A percentile compares a stretch with the other conserved stretches of the same genome.
Evolutionary conservation across 1,140 invertebrate genomes (phyloP).

Genomic region (Tetragnatha versicolor): DNA sequence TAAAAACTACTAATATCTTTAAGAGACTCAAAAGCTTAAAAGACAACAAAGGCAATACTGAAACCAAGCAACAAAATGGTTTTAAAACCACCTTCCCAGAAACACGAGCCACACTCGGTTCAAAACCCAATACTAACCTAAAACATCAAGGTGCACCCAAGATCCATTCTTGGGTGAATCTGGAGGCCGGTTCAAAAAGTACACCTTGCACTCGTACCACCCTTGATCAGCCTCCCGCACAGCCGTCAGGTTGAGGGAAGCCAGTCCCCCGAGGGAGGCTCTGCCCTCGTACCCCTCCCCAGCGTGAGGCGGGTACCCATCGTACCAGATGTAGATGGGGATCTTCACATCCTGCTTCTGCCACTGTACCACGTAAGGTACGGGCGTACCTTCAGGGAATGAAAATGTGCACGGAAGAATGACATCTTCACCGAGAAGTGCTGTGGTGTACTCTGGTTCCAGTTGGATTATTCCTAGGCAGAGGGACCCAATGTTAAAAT

Average conservation of each 20-base stretch:
- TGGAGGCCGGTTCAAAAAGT: constrained; percentile 82
- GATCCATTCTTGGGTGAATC: constrained; percentile 77
- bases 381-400: constrained; percentile 89
- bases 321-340: constrained; percentile 96
- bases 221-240: constrained; percentile 91
- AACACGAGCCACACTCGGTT: too few species aligned
- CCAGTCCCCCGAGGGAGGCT: constrained; percentile 83
- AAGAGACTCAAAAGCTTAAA: too few species aligned
- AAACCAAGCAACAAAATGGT: too few species aligned
- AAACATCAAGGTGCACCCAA: constrained; percentile 95
- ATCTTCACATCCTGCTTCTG: constrained; percentile 79
- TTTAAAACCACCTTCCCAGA: too few species aligned
- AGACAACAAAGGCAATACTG: too few species aligned
- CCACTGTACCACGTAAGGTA: constrained; percentile 96
- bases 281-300: constrained; percentile 89
- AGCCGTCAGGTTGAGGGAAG: constrained; percentile 90
- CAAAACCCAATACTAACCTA: constrained; percentile 71
- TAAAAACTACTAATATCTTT: too few species aligned
- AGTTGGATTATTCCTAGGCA: constrained; percentile 44
- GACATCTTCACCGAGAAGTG: constrained; percentile 91
- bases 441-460: constrained; percentile 85
- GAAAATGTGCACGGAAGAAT: constrained; percentile 96
- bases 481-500: not conserved
- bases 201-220: constrained; percentile 96
- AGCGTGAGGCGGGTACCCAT: constrained; percentile 92